Percentiles rank a stretch among this genome's conserved stretches.
Conservation (phyloP, 2,888 invertebrate species). For the Lepidochrysops patricia region DNA sequence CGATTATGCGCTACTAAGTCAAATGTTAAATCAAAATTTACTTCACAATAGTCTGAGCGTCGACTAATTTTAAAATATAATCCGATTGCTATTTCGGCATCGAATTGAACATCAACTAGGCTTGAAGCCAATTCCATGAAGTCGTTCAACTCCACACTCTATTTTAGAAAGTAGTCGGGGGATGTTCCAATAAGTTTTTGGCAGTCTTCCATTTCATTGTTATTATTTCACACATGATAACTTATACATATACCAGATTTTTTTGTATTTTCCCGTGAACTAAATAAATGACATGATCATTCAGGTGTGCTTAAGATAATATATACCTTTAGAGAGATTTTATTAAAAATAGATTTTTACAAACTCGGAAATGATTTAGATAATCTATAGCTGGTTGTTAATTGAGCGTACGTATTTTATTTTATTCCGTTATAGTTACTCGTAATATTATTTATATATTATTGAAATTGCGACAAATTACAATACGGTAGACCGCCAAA, state of each 20-base stretch:
- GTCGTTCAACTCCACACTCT: not conserved
- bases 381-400: too few species aligned
- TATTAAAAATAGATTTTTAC: too few species aligned
- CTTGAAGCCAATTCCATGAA: not conserved
- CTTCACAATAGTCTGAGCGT: not conserved
- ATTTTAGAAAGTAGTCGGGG: not conserved
- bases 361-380: too few species aligned
- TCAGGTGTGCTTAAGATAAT: too few species aligned
- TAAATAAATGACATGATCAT: not conserved
- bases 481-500: too few species aligned
- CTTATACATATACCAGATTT: not conserved
- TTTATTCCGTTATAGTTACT: too few species aligned
- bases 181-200: slow-evolving; percentile 1
- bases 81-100: not conserved
- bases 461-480: too few species aligned
- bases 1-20: too few species aligned
- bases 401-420: too few species aligned
- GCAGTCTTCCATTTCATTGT: slow-evolving; percentile 3
- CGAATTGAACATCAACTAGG: not conserved
- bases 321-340: too few species aligned
- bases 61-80: not conserved
- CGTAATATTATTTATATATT: too few species aligned
- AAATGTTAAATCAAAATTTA: not conserved
- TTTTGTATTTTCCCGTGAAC: not conserved
- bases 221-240: slow-evolving; percentile 3